Conservation (phyloP, 2,888 invertebrate species). For the Scrobipalpa atriplicella region DNA sequence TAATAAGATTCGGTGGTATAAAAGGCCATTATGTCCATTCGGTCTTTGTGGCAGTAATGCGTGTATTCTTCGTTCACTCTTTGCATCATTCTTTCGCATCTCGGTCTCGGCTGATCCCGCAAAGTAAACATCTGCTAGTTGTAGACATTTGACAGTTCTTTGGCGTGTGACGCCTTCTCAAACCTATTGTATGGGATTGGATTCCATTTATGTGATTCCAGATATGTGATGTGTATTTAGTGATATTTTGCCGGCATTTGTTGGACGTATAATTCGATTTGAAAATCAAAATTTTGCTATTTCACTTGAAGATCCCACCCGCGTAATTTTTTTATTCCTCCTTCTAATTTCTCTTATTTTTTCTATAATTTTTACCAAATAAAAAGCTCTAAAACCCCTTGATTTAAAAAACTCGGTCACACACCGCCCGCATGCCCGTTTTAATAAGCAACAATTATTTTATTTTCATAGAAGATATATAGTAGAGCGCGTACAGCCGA, state of each 20-base stretch:
- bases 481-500: slow-evolving; percentile 39
- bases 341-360: too few relatives aligned
- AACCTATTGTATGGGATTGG: slow-evolving; percentile 30
- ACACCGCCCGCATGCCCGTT: slow-evolving; percentile 69
- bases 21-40: slow-evolving; percentile 60
- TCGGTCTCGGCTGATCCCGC: slow-evolving; percentile 44
- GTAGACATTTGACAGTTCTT: slow-evolving; percentile 35
- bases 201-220: too few relatives aligned
- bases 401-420: slow-evolving; percentile 49
- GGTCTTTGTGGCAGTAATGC: slow-evolving; percentile 60
- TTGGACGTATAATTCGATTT: too few relatives aligned
- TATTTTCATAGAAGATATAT: slow-evolving; percentile 73
- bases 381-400: slow-evolving; percentile 36
- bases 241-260: slow-evolving; percentile 31
- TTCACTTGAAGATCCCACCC: too few relatives aligned
- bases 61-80: slow-evolving; percentile 58
- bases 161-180: slow-evolving; percentile 51
- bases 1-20: slow-evolving; percentile 68
- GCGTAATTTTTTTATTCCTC: too few relatives aligned
- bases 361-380: background rate
- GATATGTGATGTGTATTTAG: slow-evolving; percentile 34
- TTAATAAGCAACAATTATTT: slow-evolving; percentile 77
- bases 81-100: slow-evolving; percentile 35
- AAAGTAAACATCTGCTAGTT: slow-evolving; percentile 28
- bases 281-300: too few relatives aligned